These are phyloP conservation scores for Dendrolimus houi DNA, from an alignment of 2,888 invertebrate species.

Conservation along the genomic window DNA sequence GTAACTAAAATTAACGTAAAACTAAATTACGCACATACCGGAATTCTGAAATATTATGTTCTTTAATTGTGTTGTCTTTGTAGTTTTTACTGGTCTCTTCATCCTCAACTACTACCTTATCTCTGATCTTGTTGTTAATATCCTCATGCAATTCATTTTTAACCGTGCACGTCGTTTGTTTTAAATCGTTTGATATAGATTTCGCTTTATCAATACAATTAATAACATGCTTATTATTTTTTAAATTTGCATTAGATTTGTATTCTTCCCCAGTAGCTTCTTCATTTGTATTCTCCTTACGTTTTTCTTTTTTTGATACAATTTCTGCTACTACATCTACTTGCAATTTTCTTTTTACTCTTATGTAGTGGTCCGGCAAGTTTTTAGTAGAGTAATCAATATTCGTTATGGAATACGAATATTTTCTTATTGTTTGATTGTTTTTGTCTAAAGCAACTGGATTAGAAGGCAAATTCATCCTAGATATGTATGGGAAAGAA, in stretches of 20 bases:
- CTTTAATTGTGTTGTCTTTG: no score
- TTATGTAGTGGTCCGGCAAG: constrained; percentile 24
- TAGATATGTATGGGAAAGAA: no score
- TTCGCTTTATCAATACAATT: no score
- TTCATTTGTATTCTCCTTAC: constrained; percentile 1
- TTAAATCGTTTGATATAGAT: no score
- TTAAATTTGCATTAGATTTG: neutral
- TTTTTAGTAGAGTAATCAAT: constrained; percentile 33
- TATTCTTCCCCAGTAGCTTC: neutral
- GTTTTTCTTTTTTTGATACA: constrained; percentile 14
- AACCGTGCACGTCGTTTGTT: constrained; percentile 7
- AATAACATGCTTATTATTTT: neutral
- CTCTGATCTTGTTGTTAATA: neutral
- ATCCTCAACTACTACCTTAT: neutral
- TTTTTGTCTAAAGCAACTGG: neutral
- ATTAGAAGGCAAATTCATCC: neutral
- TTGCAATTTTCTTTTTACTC: constrained; percentile 42
- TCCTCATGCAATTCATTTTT: neutral
- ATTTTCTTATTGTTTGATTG: constrained; percentile 23
- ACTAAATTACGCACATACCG: no score
- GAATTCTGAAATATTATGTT: no score
- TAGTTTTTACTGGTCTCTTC: constrained; percentile 1
- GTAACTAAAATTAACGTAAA: no score
- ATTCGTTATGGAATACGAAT: constrained; percentile 34
- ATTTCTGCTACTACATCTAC: constrained; percentile 50